Conservation (phyloP, 2,113 vertebrate species). For the Apteryx mantelli region DNA sequence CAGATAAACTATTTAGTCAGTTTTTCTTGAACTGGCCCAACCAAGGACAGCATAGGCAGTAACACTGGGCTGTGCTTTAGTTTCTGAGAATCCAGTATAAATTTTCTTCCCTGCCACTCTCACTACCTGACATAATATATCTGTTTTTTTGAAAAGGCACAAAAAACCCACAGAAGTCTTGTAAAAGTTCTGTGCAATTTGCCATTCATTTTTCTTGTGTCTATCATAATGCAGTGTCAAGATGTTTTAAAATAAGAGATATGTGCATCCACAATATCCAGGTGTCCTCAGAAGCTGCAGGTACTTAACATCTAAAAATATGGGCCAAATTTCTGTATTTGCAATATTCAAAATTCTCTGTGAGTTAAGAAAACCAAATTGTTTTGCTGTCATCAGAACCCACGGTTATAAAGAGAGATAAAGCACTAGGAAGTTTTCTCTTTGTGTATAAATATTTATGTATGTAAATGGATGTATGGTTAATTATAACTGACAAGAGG, state of each 20-base stretch:
- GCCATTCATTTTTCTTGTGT: not conserved
- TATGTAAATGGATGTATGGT: conserved; percentile 71
- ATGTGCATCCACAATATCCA: not conserved
- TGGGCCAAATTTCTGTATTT: not conserved
- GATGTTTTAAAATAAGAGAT: not conserved
- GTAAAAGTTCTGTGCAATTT: not conserved
- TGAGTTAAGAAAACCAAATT: conserved; percentile 56
- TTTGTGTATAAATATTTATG: conserved; percentile 81
- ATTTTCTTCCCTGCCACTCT: not conserved
- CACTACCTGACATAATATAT: not conserved
- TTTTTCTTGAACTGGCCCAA: not conserved
- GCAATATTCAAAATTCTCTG: conserved; percentile 41
- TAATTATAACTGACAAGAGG: conserved; percentile 76
- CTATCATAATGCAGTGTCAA: not conserved
- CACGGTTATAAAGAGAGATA: conserved; percentile 57
- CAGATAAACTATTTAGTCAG: not conserved
- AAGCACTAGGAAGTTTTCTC: conserved; percentile 68
- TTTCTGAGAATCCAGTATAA: not conserved
- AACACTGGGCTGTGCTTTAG: not conserved
- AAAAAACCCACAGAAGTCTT: not conserved
- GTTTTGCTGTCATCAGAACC: conserved; percentile 64
- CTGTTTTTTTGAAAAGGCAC: not conserved
- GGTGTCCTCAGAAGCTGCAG: not conserved
- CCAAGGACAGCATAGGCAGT: not conserved
- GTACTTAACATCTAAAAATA: not conserved